These are phyloP conservation scores for Ips typographus DNA, from an alignment of 1,140 invertebrate species.

Conservation along the genomic window DNA sequence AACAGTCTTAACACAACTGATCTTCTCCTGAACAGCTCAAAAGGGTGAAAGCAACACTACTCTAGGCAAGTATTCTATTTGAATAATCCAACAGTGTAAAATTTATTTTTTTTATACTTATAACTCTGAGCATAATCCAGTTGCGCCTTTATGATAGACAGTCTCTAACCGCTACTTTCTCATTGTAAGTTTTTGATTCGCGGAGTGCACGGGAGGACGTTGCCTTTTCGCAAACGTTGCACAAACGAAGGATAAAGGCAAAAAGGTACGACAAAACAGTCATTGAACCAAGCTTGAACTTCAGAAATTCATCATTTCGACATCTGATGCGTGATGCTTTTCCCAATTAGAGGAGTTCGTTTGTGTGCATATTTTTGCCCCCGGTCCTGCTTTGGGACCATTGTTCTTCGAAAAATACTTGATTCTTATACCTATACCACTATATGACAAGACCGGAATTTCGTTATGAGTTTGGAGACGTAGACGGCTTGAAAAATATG, in stretches of 20 bases:
- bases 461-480: background rate
- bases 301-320: conserved; percentile 22
- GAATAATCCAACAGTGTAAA: too few species aligned
- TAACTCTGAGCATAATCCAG: too few species aligned
- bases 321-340: conserved; percentile 24
- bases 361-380: background rate
- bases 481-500: background rate
- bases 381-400: background rate
- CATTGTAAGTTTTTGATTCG: background rate
- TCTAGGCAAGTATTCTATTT: too few species aligned
- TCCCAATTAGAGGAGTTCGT: conserved; percentile 11
- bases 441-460: background rate
- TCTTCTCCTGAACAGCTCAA: too few species aligned
- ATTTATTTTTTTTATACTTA: too few species aligned
- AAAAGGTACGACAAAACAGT: conserved; percentile 10
- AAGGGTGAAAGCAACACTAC: too few species aligned
- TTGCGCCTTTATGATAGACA: too few species aligned
- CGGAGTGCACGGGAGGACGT: conserved; percentile 14
- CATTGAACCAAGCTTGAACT: conserved; percentile 8
- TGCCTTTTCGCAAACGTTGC: conserved; percentile 14
- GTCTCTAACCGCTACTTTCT: too few species aligned
- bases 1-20: too few species aligned
- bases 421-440: background rate
- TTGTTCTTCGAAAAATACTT: conserved; percentile 7
- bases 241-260: background rate